phyloP scores from a whole-genome alignment of 2,113 vertebrate species.

The Lates calcarifer region DNA sequence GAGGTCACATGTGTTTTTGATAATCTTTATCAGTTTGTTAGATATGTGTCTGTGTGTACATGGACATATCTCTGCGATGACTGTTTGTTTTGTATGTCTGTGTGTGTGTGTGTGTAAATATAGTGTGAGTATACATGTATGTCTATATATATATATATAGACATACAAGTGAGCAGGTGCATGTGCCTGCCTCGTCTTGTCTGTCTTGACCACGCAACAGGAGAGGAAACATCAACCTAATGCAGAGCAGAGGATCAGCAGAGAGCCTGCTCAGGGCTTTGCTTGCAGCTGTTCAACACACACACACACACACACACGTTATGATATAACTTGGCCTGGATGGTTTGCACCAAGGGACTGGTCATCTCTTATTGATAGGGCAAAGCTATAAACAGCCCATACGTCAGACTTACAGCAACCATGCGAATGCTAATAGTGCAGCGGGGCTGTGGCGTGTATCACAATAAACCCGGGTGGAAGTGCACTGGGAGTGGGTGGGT shows the following conservation, averaged over 20 bases:
- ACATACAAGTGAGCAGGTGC: no score
- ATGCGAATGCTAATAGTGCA: conserved; percentile 30
- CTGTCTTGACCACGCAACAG: not conserved
- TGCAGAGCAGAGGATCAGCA: conserved; percentile 6
- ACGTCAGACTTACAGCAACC: conserved; percentile 6
- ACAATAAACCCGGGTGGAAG: conserved; percentile 16
- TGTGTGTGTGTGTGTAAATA: no score
- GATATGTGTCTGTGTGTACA: not conserved
- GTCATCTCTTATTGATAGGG: conserved; percentile 34
- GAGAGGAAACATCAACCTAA: conserved; percentile 26
- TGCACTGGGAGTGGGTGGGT: not conserved
- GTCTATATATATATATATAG: no score
- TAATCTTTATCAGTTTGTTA: not conserved
- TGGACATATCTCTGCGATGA: not conserved
- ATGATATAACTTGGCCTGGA: conserved; percentile 15
- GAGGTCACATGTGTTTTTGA: not conserved
- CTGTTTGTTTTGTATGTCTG: no score
- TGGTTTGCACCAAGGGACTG: not conserved
- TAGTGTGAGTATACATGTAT: no score
- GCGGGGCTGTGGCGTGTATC: conserved; percentile 10
- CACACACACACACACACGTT: not conserved
- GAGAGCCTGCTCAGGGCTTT: not conserved
- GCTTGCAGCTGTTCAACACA: conserved; percentile 18
- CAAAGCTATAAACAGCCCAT: conserved; percentile 31
- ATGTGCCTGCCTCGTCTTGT: not conserved